phyloP scores from a whole-genome alignment of 2,888 invertebrate genomes.

The Deilephila elpenor region DNA sequence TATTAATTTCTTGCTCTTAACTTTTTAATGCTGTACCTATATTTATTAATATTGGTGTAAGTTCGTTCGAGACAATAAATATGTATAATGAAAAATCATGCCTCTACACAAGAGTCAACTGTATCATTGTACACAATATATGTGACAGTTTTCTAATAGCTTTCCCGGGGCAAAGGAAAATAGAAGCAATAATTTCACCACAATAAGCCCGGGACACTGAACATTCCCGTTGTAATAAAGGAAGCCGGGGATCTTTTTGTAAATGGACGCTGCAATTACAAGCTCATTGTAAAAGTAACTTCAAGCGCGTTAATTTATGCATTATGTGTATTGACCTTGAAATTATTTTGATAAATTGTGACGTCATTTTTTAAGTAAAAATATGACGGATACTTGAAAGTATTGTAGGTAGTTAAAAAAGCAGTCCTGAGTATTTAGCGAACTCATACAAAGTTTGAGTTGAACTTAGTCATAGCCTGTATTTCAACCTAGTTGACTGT shows the following conservation, averaged over 20 bases:
- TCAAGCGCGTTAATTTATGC: neutral
- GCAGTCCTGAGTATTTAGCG: too few relatives aligned
- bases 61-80: neutral
- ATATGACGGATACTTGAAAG: too few relatives aligned
- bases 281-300: neutral
- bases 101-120: neutral
- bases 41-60: too few relatives aligned
- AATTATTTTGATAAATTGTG: too few relatives aligned
- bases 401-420: too few relatives aligned
- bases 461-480: too few relatives aligned
- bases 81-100: neutral
- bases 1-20: too few relatives aligned
- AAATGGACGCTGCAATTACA: slow-evolving; percentile 5
- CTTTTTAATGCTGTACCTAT: too few relatives aligned
- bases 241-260: neutral
- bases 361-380: too few relatives aligned
- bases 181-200: slow-evolving; percentile 20
- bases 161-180: slow-evolving; percentile 3
- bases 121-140: neutral
- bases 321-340: too few relatives aligned
- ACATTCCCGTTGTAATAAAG: neutral
- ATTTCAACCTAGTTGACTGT: too few relatives aligned
- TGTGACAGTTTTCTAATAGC: slow-evolving; percentile 15
- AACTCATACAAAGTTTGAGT: too few relatives aligned
- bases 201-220: slow-evolving; percentile 6